Conservation (phyloP, 2,113 vertebrate genomes). For the Hemiscyllium ocellatum region DNA sequence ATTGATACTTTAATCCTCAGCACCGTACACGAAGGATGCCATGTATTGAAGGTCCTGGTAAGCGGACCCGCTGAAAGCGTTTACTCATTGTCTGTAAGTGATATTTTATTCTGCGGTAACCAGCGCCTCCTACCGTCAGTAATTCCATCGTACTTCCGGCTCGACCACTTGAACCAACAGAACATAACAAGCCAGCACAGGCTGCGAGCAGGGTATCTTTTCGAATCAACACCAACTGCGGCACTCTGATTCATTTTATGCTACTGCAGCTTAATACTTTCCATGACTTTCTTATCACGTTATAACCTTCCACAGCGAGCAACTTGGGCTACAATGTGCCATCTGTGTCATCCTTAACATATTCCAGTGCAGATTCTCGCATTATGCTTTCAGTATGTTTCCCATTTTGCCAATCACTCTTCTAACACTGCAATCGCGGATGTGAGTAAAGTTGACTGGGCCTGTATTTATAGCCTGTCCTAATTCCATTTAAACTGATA, state of each 20-base stretch:
- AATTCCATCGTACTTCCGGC: background rate
- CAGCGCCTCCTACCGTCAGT: background rate
- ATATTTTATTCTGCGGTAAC: background rate
- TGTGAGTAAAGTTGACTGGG: background rate
- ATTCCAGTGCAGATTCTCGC: background rate
- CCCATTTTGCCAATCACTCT: background rate
- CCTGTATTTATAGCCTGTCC: background rate
- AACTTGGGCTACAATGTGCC: background rate
- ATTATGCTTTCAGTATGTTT: background rate
- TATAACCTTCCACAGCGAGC: background rate
- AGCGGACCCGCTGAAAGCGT: background rate
- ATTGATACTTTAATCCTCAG: background rate
- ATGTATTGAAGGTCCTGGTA: background rate
- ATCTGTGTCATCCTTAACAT: background rate
- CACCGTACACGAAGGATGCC: too few species aligned
- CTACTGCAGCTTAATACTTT: background rate
- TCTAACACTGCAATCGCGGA: background rate
- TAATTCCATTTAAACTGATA: background rate
- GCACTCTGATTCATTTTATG: background rate
- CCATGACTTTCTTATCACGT: background rate
- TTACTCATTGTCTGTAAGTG: background rate
- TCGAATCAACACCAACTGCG: background rate
- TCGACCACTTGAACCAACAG: background rate
- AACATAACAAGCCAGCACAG: background rate
- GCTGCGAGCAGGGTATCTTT: background rate